A percentile compares a stretch with the other conserved stretches of the same genome.
phyloP scores from a whole-genome alignment of 2,888 invertebrate genomes.

The Caenorhabditis angaria region DNA sequence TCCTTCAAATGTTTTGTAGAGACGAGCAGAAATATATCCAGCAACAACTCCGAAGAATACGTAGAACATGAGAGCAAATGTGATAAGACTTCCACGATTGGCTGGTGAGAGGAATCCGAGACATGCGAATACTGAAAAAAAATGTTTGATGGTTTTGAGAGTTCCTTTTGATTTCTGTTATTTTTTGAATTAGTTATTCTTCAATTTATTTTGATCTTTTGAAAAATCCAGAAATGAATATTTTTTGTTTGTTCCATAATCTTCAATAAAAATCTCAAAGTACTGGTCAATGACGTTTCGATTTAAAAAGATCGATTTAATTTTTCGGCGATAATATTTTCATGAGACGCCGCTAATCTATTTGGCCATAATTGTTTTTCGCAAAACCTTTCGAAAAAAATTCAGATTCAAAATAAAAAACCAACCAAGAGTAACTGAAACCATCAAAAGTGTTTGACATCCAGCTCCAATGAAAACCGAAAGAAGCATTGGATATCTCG shows the following conservation, averaged over 20 bases:
- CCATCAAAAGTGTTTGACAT: slow-evolving; percentile 94
- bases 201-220: too few relatives aligned
- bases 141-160: too few relatives aligned
- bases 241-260: too few relatives aligned
- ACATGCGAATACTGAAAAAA: slow-evolving; percentile 87
- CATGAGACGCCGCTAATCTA: too few relatives aligned
- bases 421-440: slow-evolving; percentile 85
- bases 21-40: slow-evolving; percentile 93
- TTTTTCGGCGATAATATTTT: too few relatives aligned
- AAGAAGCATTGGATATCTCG: slow-evolving; percentile 90
- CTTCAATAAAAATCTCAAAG: too few relatives aligned
- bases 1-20: slow-evolving; percentile 97
- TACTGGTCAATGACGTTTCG: too few relatives aligned
- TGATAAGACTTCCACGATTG: slow-evolving; percentile 97
- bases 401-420: background rate
- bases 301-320: too few relatives aligned
- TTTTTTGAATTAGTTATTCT: background rate
- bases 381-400: too few relatives aligned
- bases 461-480: slow-evolving; percentile 96
- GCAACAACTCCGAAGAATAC: slow-evolving; percentile 96
- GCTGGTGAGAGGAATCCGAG: slow-evolving; percentile 97
- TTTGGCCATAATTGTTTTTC: too few relatives aligned
- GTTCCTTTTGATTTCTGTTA: background rate
- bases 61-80: slow-evolving; percentile 93
- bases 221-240: too few relatives aligned